Conservation (phyloP, 2,888 invertebrate genomes). For the Synergus umbraculus region DNA sequence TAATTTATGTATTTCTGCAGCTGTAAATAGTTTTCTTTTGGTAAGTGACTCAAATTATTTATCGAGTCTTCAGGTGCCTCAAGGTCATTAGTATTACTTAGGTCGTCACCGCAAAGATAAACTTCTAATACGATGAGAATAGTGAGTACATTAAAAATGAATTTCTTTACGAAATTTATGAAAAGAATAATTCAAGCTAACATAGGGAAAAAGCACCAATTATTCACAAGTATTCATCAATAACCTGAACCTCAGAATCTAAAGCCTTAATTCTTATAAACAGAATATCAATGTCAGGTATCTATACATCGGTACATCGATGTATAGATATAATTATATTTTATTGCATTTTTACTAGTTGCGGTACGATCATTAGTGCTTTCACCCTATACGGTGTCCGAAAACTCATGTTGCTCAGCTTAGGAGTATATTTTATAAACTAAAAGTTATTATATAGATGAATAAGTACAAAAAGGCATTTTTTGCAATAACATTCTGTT, state of each 20-base stretch:
- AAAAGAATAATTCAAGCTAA: background rate
- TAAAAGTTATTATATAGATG: background rate
- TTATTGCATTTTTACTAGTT: background rate
- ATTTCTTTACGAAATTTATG: background rate
- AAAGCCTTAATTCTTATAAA: background rate
- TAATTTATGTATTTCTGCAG: background rate
- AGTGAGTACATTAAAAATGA: background rate
- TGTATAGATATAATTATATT: background rate
- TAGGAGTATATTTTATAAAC: background rate
- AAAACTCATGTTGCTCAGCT: background rate
- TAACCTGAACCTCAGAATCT: background rate
- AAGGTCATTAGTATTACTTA: background rate
- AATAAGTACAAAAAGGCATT: background rate
- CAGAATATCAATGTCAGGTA: background rate
- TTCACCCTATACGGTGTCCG: background rate
- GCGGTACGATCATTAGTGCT: background rate
- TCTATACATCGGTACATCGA: no score
- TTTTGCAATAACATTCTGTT: background rate
- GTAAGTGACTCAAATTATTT: background rate
- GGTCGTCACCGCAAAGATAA: background rate
- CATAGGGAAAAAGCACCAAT: background rate
- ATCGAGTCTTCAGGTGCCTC: conserved; percentile 8
- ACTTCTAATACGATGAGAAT: background rate
- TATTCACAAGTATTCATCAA: background rate
- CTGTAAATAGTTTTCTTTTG: background rate